Conservation (phyloP, 2,888 invertebrate species). For the Cyaniris semiargus region DNA sequence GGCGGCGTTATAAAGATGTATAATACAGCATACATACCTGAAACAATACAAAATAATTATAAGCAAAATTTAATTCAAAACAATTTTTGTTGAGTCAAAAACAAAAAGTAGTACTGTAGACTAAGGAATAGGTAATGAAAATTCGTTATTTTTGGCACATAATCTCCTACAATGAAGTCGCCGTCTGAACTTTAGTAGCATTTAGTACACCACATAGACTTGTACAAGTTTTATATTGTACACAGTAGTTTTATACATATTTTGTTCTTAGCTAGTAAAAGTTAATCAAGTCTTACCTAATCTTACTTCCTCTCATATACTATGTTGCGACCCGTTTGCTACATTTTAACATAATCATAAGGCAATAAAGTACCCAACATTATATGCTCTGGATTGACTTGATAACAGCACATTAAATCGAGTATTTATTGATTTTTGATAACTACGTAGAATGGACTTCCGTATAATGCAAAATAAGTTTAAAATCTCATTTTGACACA, state of each 20-base stretch:
- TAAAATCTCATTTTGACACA: background rate
- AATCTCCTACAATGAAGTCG: no score
- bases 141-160: no score
- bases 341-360: background rate
- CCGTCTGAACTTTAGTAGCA: no score
- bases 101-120: no score
- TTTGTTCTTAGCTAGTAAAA: background rate
- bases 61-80: no score
- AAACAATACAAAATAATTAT: background rate
- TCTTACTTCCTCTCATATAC: background rate
- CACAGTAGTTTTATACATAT: background rate
- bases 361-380: constrained; percentile 1
- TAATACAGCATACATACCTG: background rate
- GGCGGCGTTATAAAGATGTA: no score
- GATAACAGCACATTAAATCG: background rate
- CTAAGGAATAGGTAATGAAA: no score
- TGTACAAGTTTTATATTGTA: background rate
- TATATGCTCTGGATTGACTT: background rate
- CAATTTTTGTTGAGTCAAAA: no score
- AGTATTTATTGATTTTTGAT: constrained; percentile 1
- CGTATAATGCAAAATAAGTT: background rate
- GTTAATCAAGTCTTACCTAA: background rate
- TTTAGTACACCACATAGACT: background rate
- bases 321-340: background rate
- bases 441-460: background rate